These are phyloP conservation scores for Marasmarcha lunaedactyla DNA, from an alignment of 2,888 invertebrate genomes.

Conservation along the genomic window DNA sequence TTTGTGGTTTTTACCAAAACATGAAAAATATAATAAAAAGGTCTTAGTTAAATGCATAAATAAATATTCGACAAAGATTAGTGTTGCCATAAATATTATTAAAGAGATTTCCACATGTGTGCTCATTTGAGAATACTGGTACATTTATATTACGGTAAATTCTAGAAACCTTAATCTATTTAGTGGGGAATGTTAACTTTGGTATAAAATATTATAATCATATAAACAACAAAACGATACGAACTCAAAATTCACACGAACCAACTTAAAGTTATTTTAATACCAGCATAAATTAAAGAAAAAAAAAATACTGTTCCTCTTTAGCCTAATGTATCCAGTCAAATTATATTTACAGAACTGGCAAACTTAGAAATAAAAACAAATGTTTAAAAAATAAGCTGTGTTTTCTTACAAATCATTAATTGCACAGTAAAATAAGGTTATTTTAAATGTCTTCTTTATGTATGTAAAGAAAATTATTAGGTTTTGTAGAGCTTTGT, in stretches of 20 bases:
- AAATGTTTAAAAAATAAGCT: not conserved
- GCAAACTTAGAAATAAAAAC: constrained; percentile 28
- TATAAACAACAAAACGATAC: constrained; percentile 62
- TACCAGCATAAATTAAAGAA: constrained; percentile 59
- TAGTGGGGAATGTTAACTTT: constrained; percentile 82
- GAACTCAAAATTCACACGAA: constrained; percentile 53
- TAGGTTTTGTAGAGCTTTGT: too few species aligned
- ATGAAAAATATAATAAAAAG: too few species aligned
- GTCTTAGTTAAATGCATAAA: constrained; percentile 30
- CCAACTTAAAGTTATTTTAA: constrained; percentile 46
- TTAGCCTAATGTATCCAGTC: constrained; percentile 47
- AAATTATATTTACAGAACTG: constrained; percentile 59
- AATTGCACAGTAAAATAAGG: too few species aligned
- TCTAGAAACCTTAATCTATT: constrained; percentile 53
- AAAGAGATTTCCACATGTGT: constrained; percentile 22
- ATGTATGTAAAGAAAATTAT: too few species aligned
- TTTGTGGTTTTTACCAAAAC: too few species aligned
- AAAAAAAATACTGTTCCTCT: constrained; percentile 61
- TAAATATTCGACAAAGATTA: constrained; percentile 53
- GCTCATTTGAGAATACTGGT: constrained; percentile 36
- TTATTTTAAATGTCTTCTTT: too few species aligned
- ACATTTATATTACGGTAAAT: constrained; percentile 26
- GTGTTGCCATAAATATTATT: constrained; percentile 50
- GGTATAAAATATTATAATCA: constrained; percentile 74
- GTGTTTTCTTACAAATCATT: too few species aligned